These are phyloP conservation scores for Ruditapes philippinarum DNA, from an alignment of 1,140 invertebrate genomes.

Conservation along the genomic window DNA sequence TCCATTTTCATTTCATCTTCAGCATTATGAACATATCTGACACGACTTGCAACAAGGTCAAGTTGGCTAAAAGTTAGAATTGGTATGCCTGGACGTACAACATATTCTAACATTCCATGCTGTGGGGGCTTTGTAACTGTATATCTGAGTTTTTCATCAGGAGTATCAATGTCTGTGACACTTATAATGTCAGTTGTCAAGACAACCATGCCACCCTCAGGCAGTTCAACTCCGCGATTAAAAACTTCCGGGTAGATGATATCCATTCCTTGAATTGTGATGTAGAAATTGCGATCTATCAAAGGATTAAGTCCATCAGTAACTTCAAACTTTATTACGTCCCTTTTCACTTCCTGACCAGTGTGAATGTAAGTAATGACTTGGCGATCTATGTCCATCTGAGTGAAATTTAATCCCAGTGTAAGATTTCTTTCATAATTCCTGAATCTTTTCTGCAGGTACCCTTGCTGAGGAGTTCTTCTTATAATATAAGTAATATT, in stretches of 20 bases:
- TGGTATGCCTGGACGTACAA: conserved; percentile 82
- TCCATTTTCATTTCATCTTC: conserved; percentile 86
- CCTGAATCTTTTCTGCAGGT: conserved; percentile 75
- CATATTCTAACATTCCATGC: conserved; percentile 85
- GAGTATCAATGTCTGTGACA: conserved; percentile 85
- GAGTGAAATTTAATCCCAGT: conserved; percentile 85
- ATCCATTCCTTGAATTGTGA: conserved; percentile 86
- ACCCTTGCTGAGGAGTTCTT: conserved; percentile 83
- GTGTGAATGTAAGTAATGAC: conserved; percentile 85
- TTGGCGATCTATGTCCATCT: conserved; percentile 85
- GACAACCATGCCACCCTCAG: conserved; percentile 84
- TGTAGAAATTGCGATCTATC: conserved; percentile 86
- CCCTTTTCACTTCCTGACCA: conserved; percentile 83
- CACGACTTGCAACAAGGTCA: conserved; percentile 86
- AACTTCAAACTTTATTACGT: conserved; percentile 87
- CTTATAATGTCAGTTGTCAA: conserved; percentile 85
- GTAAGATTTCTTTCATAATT: conserved; percentile 79
- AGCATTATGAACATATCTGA: conserved; percentile 85
- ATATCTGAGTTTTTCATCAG: conserved; percentile 84
- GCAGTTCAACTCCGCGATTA: conserved; percentile 85
- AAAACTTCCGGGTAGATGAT: conserved; percentile 84
- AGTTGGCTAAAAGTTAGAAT: conserved; percentile 86
- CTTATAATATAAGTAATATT: conserved; percentile 84
- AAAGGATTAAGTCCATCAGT: conserved; percentile 86
- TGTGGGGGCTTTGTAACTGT: conserved; percentile 85